A percentile compares a stretch with the other conserved stretches of the same genome.
phyloP scores from a whole-genome alignment of 2,888 invertebrate species.

The Prosapia bicincta region DNA sequence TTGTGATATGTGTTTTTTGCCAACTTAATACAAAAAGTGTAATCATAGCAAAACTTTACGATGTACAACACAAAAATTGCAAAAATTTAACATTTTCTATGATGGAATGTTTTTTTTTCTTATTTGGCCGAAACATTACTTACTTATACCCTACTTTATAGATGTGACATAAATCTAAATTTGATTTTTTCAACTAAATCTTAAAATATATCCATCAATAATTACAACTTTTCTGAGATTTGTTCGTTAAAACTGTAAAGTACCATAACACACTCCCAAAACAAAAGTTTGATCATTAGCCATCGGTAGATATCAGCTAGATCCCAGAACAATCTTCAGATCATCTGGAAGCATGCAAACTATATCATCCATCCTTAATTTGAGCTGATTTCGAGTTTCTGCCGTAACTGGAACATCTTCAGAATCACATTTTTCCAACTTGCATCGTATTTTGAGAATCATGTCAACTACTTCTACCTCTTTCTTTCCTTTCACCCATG shows the following conservation, averaged over 20 bases:
- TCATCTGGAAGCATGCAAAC: constrained; percentile 83
- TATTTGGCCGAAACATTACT: background rate
- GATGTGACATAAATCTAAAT: background rate
- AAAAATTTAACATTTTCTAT: background rate
- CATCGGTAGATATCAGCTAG: constrained; percentile 37
- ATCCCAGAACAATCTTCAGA: constrained; percentile 69
- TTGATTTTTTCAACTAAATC: background rate
- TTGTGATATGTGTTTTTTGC: no score
- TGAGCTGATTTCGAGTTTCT: constrained; percentile 50
- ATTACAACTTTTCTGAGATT: background rate
- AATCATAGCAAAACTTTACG: no score
- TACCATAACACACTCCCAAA: background rate
- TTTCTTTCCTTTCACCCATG: constrained; percentile 88
- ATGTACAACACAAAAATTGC: no score
- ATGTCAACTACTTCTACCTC: constrained; percentile 98
- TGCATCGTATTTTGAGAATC: constrained; percentile 88
- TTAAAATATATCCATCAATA: background rate
- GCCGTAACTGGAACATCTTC: constrained; percentile 56
- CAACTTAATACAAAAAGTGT: background rate
- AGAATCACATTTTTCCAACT: constrained; percentile 67
- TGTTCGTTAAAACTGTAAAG: background rate
- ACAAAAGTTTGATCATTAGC: background rate
- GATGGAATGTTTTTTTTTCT: background rate
- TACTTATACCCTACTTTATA: background rate
- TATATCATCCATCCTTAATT: constrained; percentile 68